Base-by-base conservation (phyloP, 1,140 invertebrate genomes). In the Mya arenaria region DNA sequence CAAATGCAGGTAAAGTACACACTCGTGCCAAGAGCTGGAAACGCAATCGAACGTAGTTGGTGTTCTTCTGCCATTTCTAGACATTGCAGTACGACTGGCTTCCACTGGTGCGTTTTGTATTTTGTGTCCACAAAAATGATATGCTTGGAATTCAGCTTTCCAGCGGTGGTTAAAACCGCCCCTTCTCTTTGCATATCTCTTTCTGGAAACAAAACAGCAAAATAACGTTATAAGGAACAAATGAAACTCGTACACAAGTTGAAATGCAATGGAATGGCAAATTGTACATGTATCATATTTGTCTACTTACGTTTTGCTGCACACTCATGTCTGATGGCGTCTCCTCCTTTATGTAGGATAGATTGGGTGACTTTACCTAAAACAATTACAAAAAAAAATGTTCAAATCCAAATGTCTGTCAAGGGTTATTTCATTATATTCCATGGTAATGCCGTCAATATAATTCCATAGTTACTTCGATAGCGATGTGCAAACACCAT, bases 11-110 rank as follows among this genome's bases (percentile, higher is more conserved):
- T 23, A 69, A 41, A 13, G n/a, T 34, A 28, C 34, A 25, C 41
- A 75, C 72, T 48, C 62, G 72, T 75, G 17, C 72, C 72, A 2
- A 75, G 36, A 39, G 72, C 72, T 25, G 72, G 72, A 75, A 75
- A 62, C 17, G 72, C 55, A 39, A 75, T 75, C 37, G 55, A 60
- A 6, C n/a, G 5, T 36, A 62, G 17, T 36, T 62, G 28, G 17
- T 28, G 41, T 25, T 62, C 23, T 62, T 37, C 72, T 39, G 72
- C 72, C 44, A 39, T 62, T 41, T 60, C 15, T 23, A 75, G 23
- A 28, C 25, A 36, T 39, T 58, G 25, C n/a, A 34, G 28, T 17
- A 75, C 37, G 13, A 75, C 23, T 17, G 34, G 17, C 41, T 62
- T 19, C 72, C 72, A 75, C 6, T 36, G 55, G 28, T 8, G 36